Evolutionary conservation across 2,113 vertebrate genomes (phyloP).

Genomic region (Cyanocitta stelleri): DNA sequence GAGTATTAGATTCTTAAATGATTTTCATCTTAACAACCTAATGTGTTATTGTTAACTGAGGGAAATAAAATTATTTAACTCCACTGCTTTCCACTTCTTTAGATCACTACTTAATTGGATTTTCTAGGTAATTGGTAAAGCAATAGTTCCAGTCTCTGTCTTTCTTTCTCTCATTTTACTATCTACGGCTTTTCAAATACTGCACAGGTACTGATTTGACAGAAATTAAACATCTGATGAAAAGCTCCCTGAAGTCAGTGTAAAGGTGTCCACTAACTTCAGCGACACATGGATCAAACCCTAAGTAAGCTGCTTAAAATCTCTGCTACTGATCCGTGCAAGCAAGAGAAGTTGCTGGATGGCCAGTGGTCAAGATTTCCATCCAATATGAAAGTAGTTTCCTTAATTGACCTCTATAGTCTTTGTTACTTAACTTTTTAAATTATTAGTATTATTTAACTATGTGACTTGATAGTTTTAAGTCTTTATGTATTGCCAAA

Average conservation of each 20-base stretch:
- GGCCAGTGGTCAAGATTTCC: not conserved
- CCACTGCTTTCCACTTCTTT: not conserved
- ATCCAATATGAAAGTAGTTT: not conserved
- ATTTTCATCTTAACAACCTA: not conserved
- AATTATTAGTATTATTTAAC: not conserved
- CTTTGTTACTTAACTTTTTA: not conserved
- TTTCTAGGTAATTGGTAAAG: conserved; percentile 27
- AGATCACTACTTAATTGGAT: conserved; percentile 10
- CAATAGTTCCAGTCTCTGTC: not conserved
- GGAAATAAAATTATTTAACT: conserved; percentile 20
- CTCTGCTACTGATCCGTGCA: not conserved
- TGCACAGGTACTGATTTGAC: not conserved
- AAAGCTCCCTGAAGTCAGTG: not conserved
- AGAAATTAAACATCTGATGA: not conserved
- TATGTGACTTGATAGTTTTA: not conserved
- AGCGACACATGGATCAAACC: not conserved
- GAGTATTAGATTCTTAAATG: not conserved
- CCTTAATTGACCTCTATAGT: not conserved
- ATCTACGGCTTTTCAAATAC: not conserved
- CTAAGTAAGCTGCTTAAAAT: not conserved
- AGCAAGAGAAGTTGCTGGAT: not conserved
- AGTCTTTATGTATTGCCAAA: not conserved
- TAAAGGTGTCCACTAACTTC: not conserved
- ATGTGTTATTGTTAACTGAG: conserved; percentile 12
- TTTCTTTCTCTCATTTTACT: not conserved